Evolutionary conservation across 2,113 vertebrate genomes (phyloP).

Genomic region (Oplegnathus fasciatus): DNA sequence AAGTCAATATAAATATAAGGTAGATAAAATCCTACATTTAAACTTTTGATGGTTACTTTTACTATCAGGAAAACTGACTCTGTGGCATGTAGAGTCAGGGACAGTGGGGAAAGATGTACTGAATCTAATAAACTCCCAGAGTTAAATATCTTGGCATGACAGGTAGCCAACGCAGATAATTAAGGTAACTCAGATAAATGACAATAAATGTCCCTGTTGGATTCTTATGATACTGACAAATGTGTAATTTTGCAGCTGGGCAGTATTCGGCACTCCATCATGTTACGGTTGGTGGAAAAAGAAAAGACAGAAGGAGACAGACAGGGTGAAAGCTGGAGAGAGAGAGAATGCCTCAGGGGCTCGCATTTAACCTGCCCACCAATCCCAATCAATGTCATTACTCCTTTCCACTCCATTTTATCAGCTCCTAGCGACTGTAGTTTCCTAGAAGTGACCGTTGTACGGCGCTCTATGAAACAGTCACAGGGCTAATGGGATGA

Average conservation of each 20-base stretch:
- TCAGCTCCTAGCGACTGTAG: conserved; percentile 73
- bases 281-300: conserved; percentile 53
- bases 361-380: conserved; percentile 88
- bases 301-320: conserved; percentile 52
- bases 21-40: background rate
- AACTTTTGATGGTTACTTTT: conserved; percentile 1
- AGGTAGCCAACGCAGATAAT: conserved; percentile 57
- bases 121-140: conserved; percentile 23
- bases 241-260: conserved; percentile 60
- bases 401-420: conserved; percentile 91
- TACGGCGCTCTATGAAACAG: conserved; percentile 94
- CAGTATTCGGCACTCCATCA: conserved; percentile 58
- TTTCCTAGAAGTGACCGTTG: conserved; percentile 95
- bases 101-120: conserved; percentile 5
- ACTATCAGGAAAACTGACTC: background rate
- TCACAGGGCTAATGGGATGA: conserved; percentile 99
- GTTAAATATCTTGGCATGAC: conserved; percentile 54
- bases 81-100: background rate
- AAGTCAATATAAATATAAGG: background rate
- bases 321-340: conserved; percentile 46
- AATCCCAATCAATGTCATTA: conserved; percentile 94
- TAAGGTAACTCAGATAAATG: conserved; percentile 64
- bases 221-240: conserved; percentile 69
- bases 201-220: conserved; percentile 61
- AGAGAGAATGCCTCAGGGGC: conserved; percentile 75